phyloP scores from a whole-genome alignment of 2,888 invertebrate species.

The Drosophila testacea region DNA sequence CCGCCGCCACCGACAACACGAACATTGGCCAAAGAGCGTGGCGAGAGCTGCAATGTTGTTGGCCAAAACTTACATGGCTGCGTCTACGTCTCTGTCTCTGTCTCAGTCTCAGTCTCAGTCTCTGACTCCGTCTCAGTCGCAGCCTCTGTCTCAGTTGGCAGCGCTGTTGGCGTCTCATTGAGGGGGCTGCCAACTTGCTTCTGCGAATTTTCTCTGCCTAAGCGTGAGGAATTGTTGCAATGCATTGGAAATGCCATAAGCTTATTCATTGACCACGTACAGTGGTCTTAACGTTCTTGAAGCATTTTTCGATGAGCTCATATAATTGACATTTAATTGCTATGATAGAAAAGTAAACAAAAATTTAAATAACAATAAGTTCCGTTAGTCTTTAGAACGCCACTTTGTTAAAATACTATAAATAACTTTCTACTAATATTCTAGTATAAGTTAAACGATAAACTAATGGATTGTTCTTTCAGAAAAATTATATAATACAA shows the following conservation, averaged over 20 bases:
- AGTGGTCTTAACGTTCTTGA: constrained; percentile 10
- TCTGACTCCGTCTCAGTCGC: constrained; percentile 24
- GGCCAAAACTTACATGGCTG: constrained; percentile 70
- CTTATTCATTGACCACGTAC: constrained; percentile 61
- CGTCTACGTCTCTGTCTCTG: constrained; percentile 35
- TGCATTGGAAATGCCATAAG: constrained; percentile 57
- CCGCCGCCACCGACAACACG: constrained; percentile 43
- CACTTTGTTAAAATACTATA: constrained; percentile 1
- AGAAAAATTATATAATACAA: background rate
- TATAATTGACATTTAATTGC: constrained; percentile 7
- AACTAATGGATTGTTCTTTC: background rate
- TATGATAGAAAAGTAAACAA: background rate
- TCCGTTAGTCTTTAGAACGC: constrained; percentile 5
- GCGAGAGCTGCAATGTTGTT: constrained; percentile 58
- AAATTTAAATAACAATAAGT: constrained; percentile 6
- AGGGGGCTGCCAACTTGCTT: constrained; percentile 59
- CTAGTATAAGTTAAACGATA: background rate
- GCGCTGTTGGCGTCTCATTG: constrained; percentile 30
- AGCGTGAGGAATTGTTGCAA: constrained; percentile 64
- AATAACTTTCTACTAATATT: background rate
- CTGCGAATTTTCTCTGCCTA: constrained; percentile 50
- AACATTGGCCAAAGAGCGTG: constrained; percentile 72
- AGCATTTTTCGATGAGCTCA: background rate
- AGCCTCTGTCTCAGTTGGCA: constrained; percentile 26
- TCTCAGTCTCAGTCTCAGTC: constrained; percentile 28